These are phyloP conservation scores for Dasypolia templi DNA, from an alignment of 2,888 invertebrate species.

Conservation along the genomic window DNA sequence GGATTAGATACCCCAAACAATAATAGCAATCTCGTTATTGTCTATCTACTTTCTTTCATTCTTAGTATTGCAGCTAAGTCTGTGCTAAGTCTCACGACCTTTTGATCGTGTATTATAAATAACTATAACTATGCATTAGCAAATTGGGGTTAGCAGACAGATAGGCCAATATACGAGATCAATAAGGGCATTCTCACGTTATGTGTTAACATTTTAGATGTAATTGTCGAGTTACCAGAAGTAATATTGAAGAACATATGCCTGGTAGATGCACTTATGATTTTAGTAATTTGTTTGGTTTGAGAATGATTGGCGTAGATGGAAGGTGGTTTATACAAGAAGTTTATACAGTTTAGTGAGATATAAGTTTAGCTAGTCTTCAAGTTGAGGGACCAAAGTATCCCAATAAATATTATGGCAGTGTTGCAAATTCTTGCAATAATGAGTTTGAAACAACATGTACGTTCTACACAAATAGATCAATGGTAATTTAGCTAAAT, in stretches of 20 bases:
- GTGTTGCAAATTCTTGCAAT: conserved; percentile 7
- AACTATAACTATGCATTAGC: conserved; percentile 48
- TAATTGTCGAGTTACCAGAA: conserved; percentile 38
- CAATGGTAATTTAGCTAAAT: conserved; percentile 12
- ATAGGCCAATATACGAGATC: conserved; percentile 37
- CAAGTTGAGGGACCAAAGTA: neutral
- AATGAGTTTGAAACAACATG: neutral
- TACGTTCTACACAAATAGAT: conserved; percentile 1
- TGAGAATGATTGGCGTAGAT: neutral
- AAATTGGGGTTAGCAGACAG: conserved; percentile 52
- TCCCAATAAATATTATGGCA: neutral
- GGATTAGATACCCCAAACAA: conserved; percentile 16
- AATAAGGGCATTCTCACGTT: conserved; percentile 51
- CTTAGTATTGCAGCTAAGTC: conserved; percentile 21
- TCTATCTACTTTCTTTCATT: conserved; percentile 37
- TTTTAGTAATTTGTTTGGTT: conserved; percentile 16
- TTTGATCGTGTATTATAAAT: conserved; percentile 40
- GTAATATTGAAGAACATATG: conserved; percentile 20
- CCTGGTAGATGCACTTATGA: neutral
- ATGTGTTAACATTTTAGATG: conserved; percentile 26
- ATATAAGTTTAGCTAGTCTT: neutral
- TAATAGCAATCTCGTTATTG: conserved; percentile 18
- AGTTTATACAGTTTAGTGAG: neutral
- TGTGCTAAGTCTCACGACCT: conserved; percentile 66
- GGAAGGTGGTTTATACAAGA: neutral